Base-by-base conservation (phyloP, 2,113 vertebrate genomes). In the Solea solea region DNA sequence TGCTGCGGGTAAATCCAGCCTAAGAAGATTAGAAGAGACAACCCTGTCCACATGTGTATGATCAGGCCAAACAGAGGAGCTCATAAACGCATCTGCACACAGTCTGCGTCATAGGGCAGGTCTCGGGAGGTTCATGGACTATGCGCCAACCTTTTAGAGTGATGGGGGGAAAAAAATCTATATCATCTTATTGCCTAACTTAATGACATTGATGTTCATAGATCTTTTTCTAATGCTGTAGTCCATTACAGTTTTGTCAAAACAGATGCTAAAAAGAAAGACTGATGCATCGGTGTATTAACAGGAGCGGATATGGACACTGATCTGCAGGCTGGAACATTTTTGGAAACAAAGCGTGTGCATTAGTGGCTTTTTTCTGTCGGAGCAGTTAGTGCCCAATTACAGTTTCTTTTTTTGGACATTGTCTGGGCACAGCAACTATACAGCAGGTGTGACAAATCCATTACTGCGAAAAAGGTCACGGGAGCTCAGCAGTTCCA, bases 1-100 rank as follows among this genome's bases (percentile, higher is more conserved):
- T 77, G 46, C 63, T 15, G 21, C 41, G 45, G 76, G 75, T 65
- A 76, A 85, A 87, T 89, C 80, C 80, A 71, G 14, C 14, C 62
- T 86, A 87, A 89, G 88, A 83, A 87, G 90, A 90, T 90, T 87
- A 88, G 54, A 72, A 48, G 4, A 27, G 58, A 82, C 63, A 68
- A 69, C 45, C n/a, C 55, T 64, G 54, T 63, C 16, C 65, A 56
- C 51, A 25, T 65, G 61, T 69, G 62, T 77, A 64, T 60, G 72
- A 78, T 65, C 55, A 53, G 66, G 21, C 45, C 46, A 68, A 72
- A 72, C 58, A 74, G 58, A 40, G 50, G 69, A 62, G 61, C 57
- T 58, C 41, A 51, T 66, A 39, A 72, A 66, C 13, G 21, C 13
- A 21, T 39, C 34, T 55, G 51, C 46, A 61, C 62, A 45, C 25